Base-by-base conservation (phyloP, 2,888 invertebrate species). In the Cenopis cana region DNA sequence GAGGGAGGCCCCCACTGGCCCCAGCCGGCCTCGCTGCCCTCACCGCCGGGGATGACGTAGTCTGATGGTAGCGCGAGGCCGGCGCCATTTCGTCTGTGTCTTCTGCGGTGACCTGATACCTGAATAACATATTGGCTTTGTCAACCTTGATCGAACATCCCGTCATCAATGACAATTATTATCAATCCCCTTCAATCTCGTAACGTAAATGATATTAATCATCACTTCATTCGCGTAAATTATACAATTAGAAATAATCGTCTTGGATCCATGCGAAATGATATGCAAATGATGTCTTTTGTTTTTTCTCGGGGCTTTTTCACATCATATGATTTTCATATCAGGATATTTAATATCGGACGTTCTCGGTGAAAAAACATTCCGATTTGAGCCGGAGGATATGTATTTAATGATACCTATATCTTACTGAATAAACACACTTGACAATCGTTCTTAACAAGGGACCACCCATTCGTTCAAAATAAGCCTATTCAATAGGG, bases 1-100 rank as follows among this genome's bases (percentile, higher is more conserved):
- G 96, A 96, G 64, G 97, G 96, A 54, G 95, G 94, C 12, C 97
- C 96, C 98, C 98, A 98, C 10, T 96, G 96, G 5, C 96, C 95
- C 98, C 98, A 98, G 14, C 96, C 96, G 11, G 94, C 96, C 12
- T 94, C 93, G 62, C 94, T 94, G 10, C 95, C 95, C 76, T 95
- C 96, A 4, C 96, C 96, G 20, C 94, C 95, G 38, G 96, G 96
- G 74, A 95, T 91, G 74, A 97, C 95, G 83, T 94, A 96, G 77
- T 95, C 96, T 60, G 94, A 95, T n/a, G 97, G 94, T 72, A 96
- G 93, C 87, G 95, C 97, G 75, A 96, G 85, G 72, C 96, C 95
- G 3, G 96, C 96, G 54, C 97, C 97, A 84, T 97, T 96, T 84
- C 97, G 93, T 91, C 97, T 96, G 89, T 96, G 96, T 84, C 97